phyloP scores from a whole-genome alignment of 1,140 invertebrate species.

The Magallana gigas region DNA sequence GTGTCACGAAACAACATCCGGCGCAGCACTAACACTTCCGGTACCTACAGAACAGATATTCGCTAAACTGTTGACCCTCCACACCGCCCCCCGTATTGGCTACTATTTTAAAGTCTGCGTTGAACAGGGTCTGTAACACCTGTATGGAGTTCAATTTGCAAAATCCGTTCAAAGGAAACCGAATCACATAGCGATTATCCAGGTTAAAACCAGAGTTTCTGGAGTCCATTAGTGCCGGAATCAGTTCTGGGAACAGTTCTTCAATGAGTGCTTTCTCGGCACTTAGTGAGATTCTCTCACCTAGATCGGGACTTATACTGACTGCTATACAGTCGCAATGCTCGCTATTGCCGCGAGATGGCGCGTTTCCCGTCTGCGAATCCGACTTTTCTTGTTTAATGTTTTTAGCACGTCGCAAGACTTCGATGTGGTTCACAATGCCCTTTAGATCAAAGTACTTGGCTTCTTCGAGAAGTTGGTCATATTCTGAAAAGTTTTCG shows the following conservation, averaged over 20 bases:
- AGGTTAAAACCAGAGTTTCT: constrained; percentile 90
- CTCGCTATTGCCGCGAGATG: constrained; percentile 24
- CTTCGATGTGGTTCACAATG: constrained; percentile 84
- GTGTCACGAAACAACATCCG: neutral
- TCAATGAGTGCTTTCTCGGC: constrained; percentile 89
- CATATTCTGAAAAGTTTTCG: constrained; percentile 91
- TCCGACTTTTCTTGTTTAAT: constrained; percentile 70
- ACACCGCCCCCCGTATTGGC: constrained; percentile 93
- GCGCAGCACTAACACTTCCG: constrained; percentile 28
- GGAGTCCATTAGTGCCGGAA: constrained; percentile 90
- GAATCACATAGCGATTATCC: constrained; percentile 90
- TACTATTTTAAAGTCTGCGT: constrained; percentile 88
- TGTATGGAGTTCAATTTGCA: constrained; percentile 95
- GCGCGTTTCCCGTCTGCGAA: neutral
- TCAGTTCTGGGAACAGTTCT: constrained; percentile 91
- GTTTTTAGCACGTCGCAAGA: constrained; percentile 85
- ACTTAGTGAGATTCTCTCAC: constrained; percentile 91
- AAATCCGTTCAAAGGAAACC: constrained; percentile 94
- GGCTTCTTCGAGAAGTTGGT: constrained; percentile 95
- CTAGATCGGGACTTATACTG: constrained; percentile 92
- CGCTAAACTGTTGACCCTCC: constrained; percentile 94
- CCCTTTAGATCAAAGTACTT: constrained; percentile 93
- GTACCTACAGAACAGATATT: constrained; percentile 86
- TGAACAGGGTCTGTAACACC: constrained; percentile 92
- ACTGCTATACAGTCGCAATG: constrained; percentile 88